phyloP scores from a whole-genome alignment of 2,113 vertebrate species.

The Myotis lucifugus region DNA sequence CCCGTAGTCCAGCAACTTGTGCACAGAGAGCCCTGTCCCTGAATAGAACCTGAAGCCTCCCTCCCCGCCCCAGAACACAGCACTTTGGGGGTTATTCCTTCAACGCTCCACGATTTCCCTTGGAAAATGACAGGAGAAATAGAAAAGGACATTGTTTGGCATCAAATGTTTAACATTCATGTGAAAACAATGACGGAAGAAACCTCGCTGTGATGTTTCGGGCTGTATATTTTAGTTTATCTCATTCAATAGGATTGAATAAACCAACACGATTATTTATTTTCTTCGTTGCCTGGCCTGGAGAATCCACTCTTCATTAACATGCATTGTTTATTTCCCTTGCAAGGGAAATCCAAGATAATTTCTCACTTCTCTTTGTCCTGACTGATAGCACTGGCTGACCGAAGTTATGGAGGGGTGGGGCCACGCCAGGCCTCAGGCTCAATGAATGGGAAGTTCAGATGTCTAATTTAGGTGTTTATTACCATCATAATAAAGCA shows the following conservation, averaged over 20 bases:
- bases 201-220: constrained; percentile 54
- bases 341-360: constrained; percentile 26
- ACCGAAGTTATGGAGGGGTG: background rate
- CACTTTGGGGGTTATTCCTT: background rate
- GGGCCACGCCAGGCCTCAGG: too few species aligned
- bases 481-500: background rate
- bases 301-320: background rate
- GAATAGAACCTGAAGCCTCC: constrained; percentile 52
- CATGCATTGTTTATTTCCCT: constrained; percentile 30
- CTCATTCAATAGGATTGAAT: constrained; percentile 5
- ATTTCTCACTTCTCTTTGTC: background rate
- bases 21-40: constrained; percentile 59
- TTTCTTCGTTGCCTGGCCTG: background rate
- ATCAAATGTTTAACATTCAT: constrained; percentile 46
- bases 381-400: background rate
- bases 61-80: background rate
- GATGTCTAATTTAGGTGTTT: background rate
- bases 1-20: background rate
- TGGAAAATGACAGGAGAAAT: constrained; percentile 38
- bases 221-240: constrained; percentile 45
- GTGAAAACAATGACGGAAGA: constrained; percentile 59
- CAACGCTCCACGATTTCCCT: constrained; percentile 1
- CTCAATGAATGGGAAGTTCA: background rate
- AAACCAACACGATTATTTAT: constrained; percentile 50
- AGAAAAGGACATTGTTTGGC: constrained; percentile 33